Base-by-base conservation (phyloP, 2,113 vertebrate species). In the Zonotrichia leucophrys region DNA sequence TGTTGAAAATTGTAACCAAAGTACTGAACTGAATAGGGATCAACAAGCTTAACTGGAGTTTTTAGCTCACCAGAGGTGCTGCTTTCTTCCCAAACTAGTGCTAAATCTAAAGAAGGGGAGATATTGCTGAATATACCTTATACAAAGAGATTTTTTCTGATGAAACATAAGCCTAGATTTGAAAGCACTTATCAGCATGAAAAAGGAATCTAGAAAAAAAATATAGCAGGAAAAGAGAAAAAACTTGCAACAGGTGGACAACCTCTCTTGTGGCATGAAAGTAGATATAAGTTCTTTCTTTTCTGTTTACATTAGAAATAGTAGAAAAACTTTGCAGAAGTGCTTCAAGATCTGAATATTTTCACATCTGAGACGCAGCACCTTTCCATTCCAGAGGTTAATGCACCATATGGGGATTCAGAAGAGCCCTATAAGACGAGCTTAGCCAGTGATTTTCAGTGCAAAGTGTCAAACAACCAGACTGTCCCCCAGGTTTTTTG, bases 71-170 rank as follows among this genome's bases (percentile, higher is more conserved):
- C 22, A 33, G 41, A 82, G 24, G 41, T 56, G 11, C 18, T 64
- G 20, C 47, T 94, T 90, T 92, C 44, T 90, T 81, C 60, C n/a
- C 46, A 76, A 75, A 84, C 28, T 35, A 50, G 27, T 67, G 67
- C 16, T 33, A 83, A 47, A 53, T 33, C 62, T 78, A 56, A 95
- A 91, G 39, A 73, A 60, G 12, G 3, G 7, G 55, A 58, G 33
- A 72, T 11, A 5, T 22, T 92, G 25, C 42, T 69, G 44, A 76
- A 78, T 58, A 55, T 50, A 62, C 10, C n/a, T 73, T 67, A 50
- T 7, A 81, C 19, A 47, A 80, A 84, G 52, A 67, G 30, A 13
- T 30, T 39, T 58, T 14, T 23, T n/a, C 21, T 58, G 13, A 35
- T 52, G 49, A 72, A 52, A 78, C 9, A 18, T 41, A 90, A 74